Evolutionary conservation across 2,797 vertebrate genomes (phyloP).

Genomic region (Chelon labrosus): DNA sequence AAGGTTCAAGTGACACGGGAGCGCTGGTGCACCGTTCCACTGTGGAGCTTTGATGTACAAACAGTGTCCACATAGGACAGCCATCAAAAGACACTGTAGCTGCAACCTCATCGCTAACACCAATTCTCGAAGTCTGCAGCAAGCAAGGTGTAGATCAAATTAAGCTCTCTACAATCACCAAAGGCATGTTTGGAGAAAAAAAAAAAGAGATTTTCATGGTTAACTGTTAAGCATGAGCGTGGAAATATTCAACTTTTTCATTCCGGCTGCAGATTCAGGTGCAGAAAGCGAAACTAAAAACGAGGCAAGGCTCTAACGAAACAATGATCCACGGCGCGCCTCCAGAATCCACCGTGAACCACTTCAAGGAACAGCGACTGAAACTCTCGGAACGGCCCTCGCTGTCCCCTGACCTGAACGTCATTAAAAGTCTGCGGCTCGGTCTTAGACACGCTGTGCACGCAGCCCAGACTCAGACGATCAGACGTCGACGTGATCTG

Average conservation of each 20-base stretch:
- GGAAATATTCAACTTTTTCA: not conserved
- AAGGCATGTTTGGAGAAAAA: not conserved
- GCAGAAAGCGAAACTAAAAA: not conserved
- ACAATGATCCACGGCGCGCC: not conserved
- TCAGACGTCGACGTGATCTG: not conserved
- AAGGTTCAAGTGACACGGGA: not conserved
- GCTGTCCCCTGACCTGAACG: not conserved
- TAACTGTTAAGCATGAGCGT: not conserved
- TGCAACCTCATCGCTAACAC: not conserved
- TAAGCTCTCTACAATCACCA: not conserved
- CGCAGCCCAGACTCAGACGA: not conserved
- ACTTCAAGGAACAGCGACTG: not conserved
- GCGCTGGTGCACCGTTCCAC: not conserved
- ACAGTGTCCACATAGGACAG: not conserved
- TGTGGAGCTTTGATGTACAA: not conserved
- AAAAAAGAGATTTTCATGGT: not conserved
- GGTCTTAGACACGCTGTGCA: not conserved
- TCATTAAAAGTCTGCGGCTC: not conserved
- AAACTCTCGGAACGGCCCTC: not conserved
- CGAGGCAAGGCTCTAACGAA: not conserved
- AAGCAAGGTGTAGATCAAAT: not conserved
- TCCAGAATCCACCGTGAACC: not conserved
- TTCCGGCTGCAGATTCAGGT: not conserved
- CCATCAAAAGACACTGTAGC: not conserved
- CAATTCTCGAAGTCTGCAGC: not conserved